These are phyloP conservation scores for Anolis apletophallus DNA, from an alignment of 2,797 vertebrate species.

Conservation along the genomic window DNA sequence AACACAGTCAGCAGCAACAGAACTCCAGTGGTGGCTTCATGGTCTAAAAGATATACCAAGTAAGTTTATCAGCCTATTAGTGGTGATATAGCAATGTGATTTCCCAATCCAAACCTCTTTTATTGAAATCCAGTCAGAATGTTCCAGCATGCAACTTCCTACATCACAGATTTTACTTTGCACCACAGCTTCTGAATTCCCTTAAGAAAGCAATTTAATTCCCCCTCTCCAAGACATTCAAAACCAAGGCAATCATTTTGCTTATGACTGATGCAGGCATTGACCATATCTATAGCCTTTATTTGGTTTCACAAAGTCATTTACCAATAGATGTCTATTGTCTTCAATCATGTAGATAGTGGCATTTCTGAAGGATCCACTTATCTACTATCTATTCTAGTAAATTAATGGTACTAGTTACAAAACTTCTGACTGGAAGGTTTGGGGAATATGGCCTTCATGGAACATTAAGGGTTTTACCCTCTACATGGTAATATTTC, in stretches of 20 bases:
- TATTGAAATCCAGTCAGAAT: background rate
- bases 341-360: slow-evolving; percentile 30
- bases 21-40: no score
- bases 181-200: background rate
- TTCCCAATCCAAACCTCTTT: background rate
- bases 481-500: slow-evolving; percentile 36
- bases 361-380: slow-evolving; percentile 22
- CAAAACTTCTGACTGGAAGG: slow-evolving; percentile 7
- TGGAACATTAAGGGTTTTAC: slow-evolving; percentile 3
- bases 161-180: background rate
- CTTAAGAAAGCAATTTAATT: background rate
- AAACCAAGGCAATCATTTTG: background rate
- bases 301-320: slow-evolving; percentile 32
- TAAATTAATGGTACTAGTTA: slow-evolving; percentile 5
- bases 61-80: no score
- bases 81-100: no score
- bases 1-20: no score
- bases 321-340: slow-evolving; percentile 13
- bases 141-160: background rate
- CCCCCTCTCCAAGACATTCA: slow-evolving; percentile 4
- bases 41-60: no score
- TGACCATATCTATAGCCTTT: slow-evolving; percentile 13
- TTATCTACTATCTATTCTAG: slow-evolving; percentile 20
- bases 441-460: slow-evolving; percentile 19
- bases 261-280: background rate